Percentiles rank a stretch among this genome's conserved stretches.
Evolutionary conservation across 1,140 invertebrate genomes (phyloP).

Genomic region (Scaptomyza pallida): DNA sequence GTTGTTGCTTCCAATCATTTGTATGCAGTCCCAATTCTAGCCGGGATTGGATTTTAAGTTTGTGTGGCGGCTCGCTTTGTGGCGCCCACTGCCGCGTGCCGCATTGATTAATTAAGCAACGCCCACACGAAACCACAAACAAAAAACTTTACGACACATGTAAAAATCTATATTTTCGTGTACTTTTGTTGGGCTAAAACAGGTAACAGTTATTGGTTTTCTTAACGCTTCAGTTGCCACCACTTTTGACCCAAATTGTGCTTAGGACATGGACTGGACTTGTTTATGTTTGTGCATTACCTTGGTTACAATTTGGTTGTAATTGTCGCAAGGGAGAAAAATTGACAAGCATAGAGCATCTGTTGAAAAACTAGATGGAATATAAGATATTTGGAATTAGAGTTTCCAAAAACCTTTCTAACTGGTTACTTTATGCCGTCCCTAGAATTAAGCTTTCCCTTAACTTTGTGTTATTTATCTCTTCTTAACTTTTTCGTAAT

Average conservation of each 20-base stretch:
- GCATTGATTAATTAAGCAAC: conserved; percentile 79
- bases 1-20: conserved; percentile 51
- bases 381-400: neutral
- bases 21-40: conserved; percentile 58
- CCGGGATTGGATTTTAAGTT: conserved; percentile 44
- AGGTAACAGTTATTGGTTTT: conserved; percentile 38
- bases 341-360: conserved; percentile 17
- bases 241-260: conserved; percentile 62
- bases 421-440: neutral
- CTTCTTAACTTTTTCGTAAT: neutral
- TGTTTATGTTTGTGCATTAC: conserved; percentile 39
- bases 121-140: conserved; percentile 23
- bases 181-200: conserved; percentile 8
- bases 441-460: too few species aligned
- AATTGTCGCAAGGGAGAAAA: conserved; percentile 11
- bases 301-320: conserved; percentile 29
- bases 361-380: neutral
- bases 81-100: conserved; percentile 74
- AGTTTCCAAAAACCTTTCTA: too few species aligned
- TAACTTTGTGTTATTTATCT: too few species aligned
- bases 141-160: neutral
- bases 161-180: neutral
- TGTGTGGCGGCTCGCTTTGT: conserved; percentile 68
- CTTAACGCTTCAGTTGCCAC: conserved; percentile 32
- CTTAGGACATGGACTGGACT: conserved; percentile 38